Percentiles rank a stretch among this genome's conserved stretches.
phyloP scores from a whole-genome alignment of 64 coral and sea anemone species.

The Trachythela sp. region DNA sequence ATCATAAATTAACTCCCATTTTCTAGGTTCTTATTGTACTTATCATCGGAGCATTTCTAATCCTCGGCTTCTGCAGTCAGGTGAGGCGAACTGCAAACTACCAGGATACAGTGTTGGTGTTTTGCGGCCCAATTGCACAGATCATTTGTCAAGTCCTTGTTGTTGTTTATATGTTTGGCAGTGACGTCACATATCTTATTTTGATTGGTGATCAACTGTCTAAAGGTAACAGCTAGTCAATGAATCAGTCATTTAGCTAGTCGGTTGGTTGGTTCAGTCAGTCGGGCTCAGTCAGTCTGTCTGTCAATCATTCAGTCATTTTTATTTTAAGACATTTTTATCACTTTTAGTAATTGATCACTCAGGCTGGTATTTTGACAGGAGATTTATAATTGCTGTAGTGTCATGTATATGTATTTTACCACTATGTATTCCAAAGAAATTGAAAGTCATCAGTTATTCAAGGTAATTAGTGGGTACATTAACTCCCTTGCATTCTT shows the following conservation, averaged over 20 bases:
- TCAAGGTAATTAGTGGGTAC: constrained; percentile 50
- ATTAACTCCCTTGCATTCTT: not conserved
- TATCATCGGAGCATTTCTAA: constrained; percentile 75
- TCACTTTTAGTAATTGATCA: not conserved
- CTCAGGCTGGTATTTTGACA: constrained; percentile 58
- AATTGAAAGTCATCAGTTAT: constrained; percentile 78
- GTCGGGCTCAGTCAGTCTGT: too few relatives aligned
- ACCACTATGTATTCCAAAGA: constrained; percentile 88
- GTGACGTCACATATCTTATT: constrained; percentile 75
- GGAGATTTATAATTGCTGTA: constrained; percentile 56
- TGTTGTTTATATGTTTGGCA: constrained; percentile 89
- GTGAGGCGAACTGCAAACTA: constrained; percentile 74
- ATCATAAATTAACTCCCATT: too few relatives aligned
- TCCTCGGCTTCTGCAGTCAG: constrained; percentile 80
- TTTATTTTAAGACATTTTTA: too few relatives aligned
- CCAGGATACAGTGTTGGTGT: constrained; percentile 64
- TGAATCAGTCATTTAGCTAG: too few relatives aligned
- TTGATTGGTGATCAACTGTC: constrained; percentile 92
- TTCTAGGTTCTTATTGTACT: constrained; percentile 75
- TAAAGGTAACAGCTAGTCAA: constrained; percentile 46
- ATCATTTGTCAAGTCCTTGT: constrained; percentile 60
- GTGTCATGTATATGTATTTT: constrained; percentile 70
- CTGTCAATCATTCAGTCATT: too few relatives aligned
- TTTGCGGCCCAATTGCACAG: constrained; percentile 58
- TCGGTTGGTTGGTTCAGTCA: too few relatives aligned